Evolutionary conservation across 23 tunicate genomes (phyloP).

Genomic region (Trididemnum nubilum): DNA sequence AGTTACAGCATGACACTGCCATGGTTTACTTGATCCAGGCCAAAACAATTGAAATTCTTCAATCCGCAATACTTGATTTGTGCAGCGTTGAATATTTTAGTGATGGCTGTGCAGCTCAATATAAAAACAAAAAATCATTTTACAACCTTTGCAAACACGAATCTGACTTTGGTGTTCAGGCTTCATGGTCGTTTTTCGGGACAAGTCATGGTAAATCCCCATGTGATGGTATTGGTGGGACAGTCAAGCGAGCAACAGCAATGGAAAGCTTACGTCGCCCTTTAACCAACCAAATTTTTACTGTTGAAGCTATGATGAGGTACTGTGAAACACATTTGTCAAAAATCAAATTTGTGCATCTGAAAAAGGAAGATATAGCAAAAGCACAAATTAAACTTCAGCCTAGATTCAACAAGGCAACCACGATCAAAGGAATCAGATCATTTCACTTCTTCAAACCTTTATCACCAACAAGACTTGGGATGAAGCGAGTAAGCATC

Average conservation of each 20-base stretch:
- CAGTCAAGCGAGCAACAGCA: slow-evolving; percentile 13
- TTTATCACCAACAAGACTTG: not conserved
- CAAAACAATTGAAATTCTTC: not conserved
- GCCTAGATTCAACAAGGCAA: not conserved
- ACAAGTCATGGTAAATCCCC: slow-evolving; percentile 20
- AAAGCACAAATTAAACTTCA: not conserved
- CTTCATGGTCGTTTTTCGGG: slow-evolving; percentile 28
- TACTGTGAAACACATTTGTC: not conserved
- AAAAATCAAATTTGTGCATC: slow-evolving; percentile 5
- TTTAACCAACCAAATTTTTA: slow-evolving; percentile 8
- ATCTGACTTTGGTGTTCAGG: slow-evolving; percentile 12
- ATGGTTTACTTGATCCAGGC: slow-evolving; percentile 32
- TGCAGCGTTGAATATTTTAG: slow-evolving; percentile 31
- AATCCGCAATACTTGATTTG: not conserved
- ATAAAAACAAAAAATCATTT: slow-evolving; percentile 10
- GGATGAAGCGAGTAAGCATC: slow-evolving; percentile 2
- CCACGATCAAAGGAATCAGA: slow-evolving; percentile 1
- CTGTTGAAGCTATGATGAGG: not conserved
- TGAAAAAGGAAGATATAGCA: not conserved
- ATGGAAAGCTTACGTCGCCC: slow-evolving; percentile 25
- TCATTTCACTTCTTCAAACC: not conserved
- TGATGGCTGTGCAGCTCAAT: slow-evolving; percentile 54
- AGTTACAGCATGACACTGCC: slow-evolving; percentile 24
- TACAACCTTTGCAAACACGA: slow-evolving; percentile 30
- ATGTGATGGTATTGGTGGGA: slow-evolving; percentile 25